phyloP scores from a whole-genome alignment of 2,113 vertebrate genomes.

The Scalopus aquaticus region DNA sequence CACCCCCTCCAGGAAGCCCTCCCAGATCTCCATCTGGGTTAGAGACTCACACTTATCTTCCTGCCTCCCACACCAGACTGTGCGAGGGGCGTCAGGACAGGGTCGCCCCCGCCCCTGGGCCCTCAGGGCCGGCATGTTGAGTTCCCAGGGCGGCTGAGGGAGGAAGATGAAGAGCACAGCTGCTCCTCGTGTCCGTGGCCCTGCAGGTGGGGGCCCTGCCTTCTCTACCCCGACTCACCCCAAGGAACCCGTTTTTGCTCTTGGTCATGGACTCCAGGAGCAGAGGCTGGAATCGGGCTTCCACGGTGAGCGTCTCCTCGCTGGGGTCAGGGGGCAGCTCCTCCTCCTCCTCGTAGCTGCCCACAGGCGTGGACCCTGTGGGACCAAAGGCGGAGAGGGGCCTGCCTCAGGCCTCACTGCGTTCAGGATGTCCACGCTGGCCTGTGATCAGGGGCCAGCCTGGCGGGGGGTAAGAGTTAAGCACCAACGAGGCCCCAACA shows the following conservation, averaged over 20 bases:
- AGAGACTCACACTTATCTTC: neutral
- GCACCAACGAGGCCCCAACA: neutral
- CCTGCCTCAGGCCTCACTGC: neutral
- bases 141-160: neutral
- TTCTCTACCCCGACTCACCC: slow-evolving; percentile 84
- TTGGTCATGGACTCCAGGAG: slow-evolving; percentile 97
- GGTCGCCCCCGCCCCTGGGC: neutral
- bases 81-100: neutral
- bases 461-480: neutral
- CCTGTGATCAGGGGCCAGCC: neutral
- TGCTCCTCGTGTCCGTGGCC: neutral
- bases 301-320: slow-evolving; percentile 91
- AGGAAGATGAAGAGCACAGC: neutral
- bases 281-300: slow-evolving; percentile 95
- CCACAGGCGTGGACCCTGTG: slow-evolving; percentile 77
- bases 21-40: neutral
- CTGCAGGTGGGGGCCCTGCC: neutral
- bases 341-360: slow-evolving; percentile 83
- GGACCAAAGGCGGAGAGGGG: neutral
- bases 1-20: neutral
- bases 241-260: slow-evolving; percentile 97
- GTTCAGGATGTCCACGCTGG: neutral
- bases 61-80: neutral
- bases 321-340: slow-evolving; percentile 83
- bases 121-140: neutral